Percentiles rank a stretch among this genome's conserved stretches.
These are phyloP conservation scores for Tanaodytes sp. DNA, from an alignment of 2,888 invertebrate species.

Conservation along the genomic window DNA sequence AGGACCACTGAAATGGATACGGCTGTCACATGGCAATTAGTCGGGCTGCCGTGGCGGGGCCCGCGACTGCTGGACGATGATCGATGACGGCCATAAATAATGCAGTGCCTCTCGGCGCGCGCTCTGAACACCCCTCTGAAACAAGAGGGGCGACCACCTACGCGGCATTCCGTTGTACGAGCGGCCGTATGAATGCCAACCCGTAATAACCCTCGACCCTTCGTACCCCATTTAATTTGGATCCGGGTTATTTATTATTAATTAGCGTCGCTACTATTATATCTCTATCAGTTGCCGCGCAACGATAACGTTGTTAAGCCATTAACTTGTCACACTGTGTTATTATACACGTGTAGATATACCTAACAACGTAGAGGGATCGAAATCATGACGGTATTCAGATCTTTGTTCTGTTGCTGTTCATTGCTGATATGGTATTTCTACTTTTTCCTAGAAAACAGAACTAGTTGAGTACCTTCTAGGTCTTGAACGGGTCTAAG, in stretches of 20 bases:
- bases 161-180: conserved; percentile 39
- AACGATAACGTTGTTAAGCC: conserved; percentile 63
- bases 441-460: too few relatives aligned
- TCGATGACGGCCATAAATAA: conserved; percentile 72
- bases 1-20: conserved; percentile 70
- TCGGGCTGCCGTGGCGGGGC: conserved; percentile 64
- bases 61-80: conserved; percentile 67
- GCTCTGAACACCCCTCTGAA: conserved; percentile 64
- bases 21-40: conserved; percentile 73
- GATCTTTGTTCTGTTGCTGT: too few relatives aligned
- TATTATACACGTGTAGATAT: conserved; percentile 48
- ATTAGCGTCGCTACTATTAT: conserved; percentile 70
- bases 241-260: conserved; percentile 73
- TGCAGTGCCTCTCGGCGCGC: conserved; percentile 67
- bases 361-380: too few relatives aligned
- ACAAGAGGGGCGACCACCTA: conserved; percentile 58
- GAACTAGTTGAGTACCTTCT: too few relatives aligned
- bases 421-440: too few relatives aligned
- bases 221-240: conserved; percentile 70
- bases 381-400: too few relatives aligned
- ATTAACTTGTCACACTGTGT: conserved; percentile 68
- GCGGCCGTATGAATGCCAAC: conserved; percentile 51
- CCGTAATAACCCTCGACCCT: conserved; percentile 66
- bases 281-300: conserved; percentile 69
- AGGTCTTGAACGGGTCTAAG: too few relatives aligned